These are phyloP conservation scores for Lepidurus apus DNA, from an alignment of 1,140 invertebrate species.

Conservation along the genomic window DNA sequence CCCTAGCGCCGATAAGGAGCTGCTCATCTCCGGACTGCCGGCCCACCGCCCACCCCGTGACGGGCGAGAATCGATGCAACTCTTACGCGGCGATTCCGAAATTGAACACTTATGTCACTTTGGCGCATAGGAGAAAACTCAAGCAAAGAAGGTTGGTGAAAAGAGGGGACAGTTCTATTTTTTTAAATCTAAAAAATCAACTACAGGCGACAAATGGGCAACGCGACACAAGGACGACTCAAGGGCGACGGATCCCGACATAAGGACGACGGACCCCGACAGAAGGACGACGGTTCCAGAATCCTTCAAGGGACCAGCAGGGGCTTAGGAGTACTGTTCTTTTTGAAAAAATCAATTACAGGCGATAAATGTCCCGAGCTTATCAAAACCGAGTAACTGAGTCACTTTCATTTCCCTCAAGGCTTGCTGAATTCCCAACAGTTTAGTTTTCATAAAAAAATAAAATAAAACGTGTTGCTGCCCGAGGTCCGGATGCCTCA, in stretches of 20 bases:
- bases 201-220: too few species aligned
- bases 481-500: background rate
- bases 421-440: background rate
- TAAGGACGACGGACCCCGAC: too few species aligned
- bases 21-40: constrained; percentile 1
- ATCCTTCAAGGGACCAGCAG: too few species aligned
- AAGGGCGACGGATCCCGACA: too few species aligned
- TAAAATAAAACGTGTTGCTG: background rate
- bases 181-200: too few species aligned
- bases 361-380: too few species aligned
- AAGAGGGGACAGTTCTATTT: too few species aligned
- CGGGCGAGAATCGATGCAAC: background rate
- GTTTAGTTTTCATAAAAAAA: background rate
- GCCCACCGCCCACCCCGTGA: background rate
- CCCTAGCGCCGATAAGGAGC: background rate
- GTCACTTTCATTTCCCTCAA: background rate
- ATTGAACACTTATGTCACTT: background rate
- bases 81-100: background rate
- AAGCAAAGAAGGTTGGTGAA: background rate
- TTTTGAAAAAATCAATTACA: too few species aligned
- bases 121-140: background rate
- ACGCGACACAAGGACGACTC: too few species aligned
- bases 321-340: too few species aligned
- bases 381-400: background rate
- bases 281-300: too few species aligned